Evolutionary conservation across 1,140 invertebrate genomes (phyloP), one percentile per base, ranked within the genome.

Genomic region (Brachionus plicatilis): DNA sequence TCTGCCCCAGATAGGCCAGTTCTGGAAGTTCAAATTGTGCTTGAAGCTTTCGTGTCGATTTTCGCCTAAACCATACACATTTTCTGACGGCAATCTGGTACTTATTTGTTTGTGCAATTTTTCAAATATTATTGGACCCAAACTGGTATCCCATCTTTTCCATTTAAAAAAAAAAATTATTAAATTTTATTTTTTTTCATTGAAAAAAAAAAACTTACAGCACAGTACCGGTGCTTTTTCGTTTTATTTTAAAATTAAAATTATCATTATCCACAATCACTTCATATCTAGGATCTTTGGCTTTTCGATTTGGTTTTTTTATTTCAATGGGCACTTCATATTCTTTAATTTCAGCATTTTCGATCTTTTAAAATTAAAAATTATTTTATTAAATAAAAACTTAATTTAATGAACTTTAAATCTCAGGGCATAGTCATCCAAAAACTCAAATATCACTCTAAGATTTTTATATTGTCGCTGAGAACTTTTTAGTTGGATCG

Each of bases 21-120:
- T 87, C 72, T 85, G 86, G 87, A 87, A 88, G 86, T 88, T 86
- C 87, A 88, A 85, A 85, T 88, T 86, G 50, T 88, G 88, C 9
- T 85, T 84, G 47, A 88, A 87, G 11, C 70, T 84, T 45, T 85
- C 84, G 82, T 90, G 90, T 37, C 88, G 86, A 83, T 90, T 88
- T 84, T 90, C 89, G 12, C 90, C 90, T 83, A 90, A 90, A 6
- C 90, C 90, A 85, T 90, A 90, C 2, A 83, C 82, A 41, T 83
- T 68, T 41, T 6, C 12, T 41, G 56, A 84, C 85, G 87, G 41
- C 45, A 80, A n/a, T 75, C 33, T 56, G 85, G 87, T 37, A 47
- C 20, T 47, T 27, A 85, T 78, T 80, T 85, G 83, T 47, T 82
- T 82, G 79, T 82, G 50, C 11, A 82, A 27, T 37, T 82, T 45